Base-by-base conservation (phyloP, 2,797 vertebrate species). In the Coregonus sp. region DNA sequence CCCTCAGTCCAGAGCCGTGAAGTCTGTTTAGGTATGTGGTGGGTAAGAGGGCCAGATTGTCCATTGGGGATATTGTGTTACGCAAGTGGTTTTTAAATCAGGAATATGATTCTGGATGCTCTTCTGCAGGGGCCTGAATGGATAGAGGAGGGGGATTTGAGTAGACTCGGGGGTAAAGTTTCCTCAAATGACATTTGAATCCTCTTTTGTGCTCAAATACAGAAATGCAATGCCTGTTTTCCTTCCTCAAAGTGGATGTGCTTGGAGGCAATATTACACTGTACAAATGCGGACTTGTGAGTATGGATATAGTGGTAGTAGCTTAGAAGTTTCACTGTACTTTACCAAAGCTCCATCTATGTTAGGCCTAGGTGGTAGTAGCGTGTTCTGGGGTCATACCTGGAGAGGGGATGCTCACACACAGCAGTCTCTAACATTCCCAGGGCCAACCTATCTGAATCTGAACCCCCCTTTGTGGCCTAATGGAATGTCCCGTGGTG, bases 31-130 rank as follows among this genome's bases (percentile, higher is more conserved):
- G 86, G 87, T 88, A 82, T 81, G 85, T 52, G 75, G 85, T 82
- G 80, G 76, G 82, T 73, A 83, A 20, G 47, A 86, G 83, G 82
- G 80, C 40, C 47, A 69, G 61, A 15, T 40, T 59, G 37, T 82
- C 87, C 82, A 72, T 25, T 12, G 87, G 82, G 90, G 86, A 82
- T 88, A 86, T 90, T 80, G 47, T 71, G 85, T 92, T 92, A 81
- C 86, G 25, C 77, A 80, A 74, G 87, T 88, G 91, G 63, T 81
- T 89, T 89, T 86, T 51, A 88, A 68, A 87, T 89, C 84, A 88
- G 54, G 81, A 72, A 75, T 40, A 5, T 74, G 72, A 72, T 73
- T 85, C 52, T 35, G 75, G 29, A 78, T 69, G 31, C 70, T 67
- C 12, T 37, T 15, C 31, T 35, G 31, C 52, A 65, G 56, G 3